These are phyloP conservation scores for Venturia canescens DNA, from an alignment of 1,140 invertebrate species.

Conservation along the genomic window DNA sequence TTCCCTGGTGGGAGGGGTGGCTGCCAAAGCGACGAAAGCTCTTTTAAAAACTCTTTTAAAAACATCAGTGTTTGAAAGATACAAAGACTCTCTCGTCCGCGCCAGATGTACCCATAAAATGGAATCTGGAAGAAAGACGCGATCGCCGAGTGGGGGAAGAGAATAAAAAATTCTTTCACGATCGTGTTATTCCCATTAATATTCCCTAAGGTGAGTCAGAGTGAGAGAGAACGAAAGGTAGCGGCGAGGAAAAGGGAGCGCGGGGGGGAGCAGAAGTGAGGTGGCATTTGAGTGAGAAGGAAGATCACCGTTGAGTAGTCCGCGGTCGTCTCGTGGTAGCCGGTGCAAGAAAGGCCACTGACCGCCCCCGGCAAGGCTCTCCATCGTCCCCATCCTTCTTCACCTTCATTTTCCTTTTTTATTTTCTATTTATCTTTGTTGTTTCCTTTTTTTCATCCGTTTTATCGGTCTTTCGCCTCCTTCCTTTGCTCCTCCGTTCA, in stretches of 20 bases:
- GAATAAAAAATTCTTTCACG: background rate
- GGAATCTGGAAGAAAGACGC: background rate
- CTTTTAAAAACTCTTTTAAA: no score
- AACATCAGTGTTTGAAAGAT: no score
- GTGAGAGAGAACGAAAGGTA: constrained; percentile 19
- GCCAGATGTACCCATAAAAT: no score
- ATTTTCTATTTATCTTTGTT: background rate
- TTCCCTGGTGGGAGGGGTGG: no score
- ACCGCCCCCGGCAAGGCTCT: constrained; percentile 73
- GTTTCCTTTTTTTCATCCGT: background rate
- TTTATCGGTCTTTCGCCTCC: background rate
- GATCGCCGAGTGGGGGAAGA: background rate
- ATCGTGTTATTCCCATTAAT: constrained; percentile 57
- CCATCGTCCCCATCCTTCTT: constrained; percentile 47
- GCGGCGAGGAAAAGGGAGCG: background rate
- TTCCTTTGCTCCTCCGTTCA: constrained; percentile 38
- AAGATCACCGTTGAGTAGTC: constrained; percentile 22
- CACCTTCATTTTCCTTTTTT: constrained; percentile 48
- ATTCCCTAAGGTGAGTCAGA: constrained; percentile 47
- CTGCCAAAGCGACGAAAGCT: no score
- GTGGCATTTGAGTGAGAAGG: constrained; percentile 9
- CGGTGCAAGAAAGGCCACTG: constrained; percentile 69
- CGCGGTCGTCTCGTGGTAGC: constrained; percentile 56
- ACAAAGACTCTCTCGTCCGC: no score
- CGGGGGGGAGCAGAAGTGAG: constrained; percentile 43